Base-by-base conservation (phyloP, 64 coral and sea anemone genomes). In the Porites australiensis region DNA sequence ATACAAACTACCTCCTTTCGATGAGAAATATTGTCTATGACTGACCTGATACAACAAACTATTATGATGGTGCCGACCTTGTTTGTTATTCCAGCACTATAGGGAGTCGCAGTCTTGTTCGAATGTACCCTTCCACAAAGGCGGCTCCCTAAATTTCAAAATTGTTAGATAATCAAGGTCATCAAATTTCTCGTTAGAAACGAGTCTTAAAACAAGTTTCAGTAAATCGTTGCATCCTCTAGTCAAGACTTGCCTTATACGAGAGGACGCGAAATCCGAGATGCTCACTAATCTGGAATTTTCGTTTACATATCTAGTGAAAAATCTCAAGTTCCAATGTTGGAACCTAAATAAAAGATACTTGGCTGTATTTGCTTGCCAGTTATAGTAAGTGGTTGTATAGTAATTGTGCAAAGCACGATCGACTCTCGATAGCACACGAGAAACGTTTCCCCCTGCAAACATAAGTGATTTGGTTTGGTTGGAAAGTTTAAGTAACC, bases 331-430 rank as follows among this genome's bases (percentile, higher is more conserved):
- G 15, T 87, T 77, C 8, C 74, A 68, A 62, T 83, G 10, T 67
- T 83, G 87, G 44, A 94, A 94, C 20, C 86, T 84, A 2, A 94
- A 48, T 16, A 75, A 70, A 11, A 94, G 47, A 21, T 94, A 94
- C 13, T 89, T 89, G 3, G 21, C 81, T n/a, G 70, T 66, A 16
- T 89, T 66, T 44, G 46, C 50, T 47, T 83, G 87, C 87, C 70
- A 94, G 22, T 94, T 87, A 45, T 87, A 94, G 21, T 61, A 44
- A 50, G 89, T 16, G 5, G 37, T 74, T n/a, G 69, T n/a, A 8
- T 94, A 87, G 12, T 94, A 66, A 48, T 44, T 67, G 48, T 64
- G 14, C 21, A 94, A 65, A 18, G 82, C 70, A 63, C 48, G 44
- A 11, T 89, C 49, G 12, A 94, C 72, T 18, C 58, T 73, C 13